Evolutionary conservation across 2,888 invertebrate genomes (phyloP), one percentile per base, ranked within the genome.

Genomic region (Hyalella azteca): DNA sequence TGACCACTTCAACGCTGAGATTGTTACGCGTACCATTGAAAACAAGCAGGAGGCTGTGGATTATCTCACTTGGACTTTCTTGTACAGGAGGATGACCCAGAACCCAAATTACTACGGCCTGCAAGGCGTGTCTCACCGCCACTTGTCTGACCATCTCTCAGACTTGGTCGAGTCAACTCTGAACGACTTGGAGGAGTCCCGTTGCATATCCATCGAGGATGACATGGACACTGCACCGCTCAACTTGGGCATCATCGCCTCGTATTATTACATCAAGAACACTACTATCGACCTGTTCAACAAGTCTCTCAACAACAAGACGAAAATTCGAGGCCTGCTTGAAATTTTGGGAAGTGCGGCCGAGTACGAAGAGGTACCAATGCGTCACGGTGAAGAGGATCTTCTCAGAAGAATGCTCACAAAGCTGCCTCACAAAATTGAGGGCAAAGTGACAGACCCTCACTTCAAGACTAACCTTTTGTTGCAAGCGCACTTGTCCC

Each of bases 21-120:
- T 99, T 79, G 98, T 99, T 0, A 99, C 99, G 0, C 98, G 98
- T 89, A 99, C 98, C 0, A 97, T 99, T 86, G 99, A 99, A 89
- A 99, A 99, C 90, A 99, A 99, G 87, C 99, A 99, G 88, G 99
- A 99, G 87, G 98, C 98, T 0, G 98, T 99, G 0, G 99, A 99
- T 90, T 99, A 99, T 87, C 90, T 99, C 29, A 99, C 99, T 0
- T 99, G 99, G 99, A 99, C 98, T 0, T 97, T 99, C 90, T 90
- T 99, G 15, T 99, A 99, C 88, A 90, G 98, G 3, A 90, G 99
- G 75, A 91, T 99, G 86, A 98, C 99, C 1, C 98, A 98, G 90
- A 99, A 99, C 90, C 99, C 99, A 0, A 99, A 99, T 89, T 99
- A 99, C 87, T 99, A 99, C 89, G 98, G 97, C 87, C 90, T 99